phyloP scores from a whole-genome alignment of 2,797 vertebrate species.

The Emys orbicularis region DNA sequence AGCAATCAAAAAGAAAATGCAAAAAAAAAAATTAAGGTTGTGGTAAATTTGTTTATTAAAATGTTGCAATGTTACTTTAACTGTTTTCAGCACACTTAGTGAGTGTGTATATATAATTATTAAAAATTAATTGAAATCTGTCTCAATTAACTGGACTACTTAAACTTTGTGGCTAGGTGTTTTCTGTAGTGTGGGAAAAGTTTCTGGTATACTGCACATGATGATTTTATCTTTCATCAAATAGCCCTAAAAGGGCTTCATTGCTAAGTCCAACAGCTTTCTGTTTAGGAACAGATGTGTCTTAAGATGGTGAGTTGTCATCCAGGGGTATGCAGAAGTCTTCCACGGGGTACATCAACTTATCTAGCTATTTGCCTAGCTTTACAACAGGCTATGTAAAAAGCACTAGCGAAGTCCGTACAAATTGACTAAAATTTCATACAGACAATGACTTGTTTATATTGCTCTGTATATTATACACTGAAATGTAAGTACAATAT shows the following conservation, averaged over 20 bases:
- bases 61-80: background rate
- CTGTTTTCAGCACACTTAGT: background rate
- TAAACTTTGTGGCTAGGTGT: background rate
- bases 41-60: background rate
- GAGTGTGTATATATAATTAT: background rate
- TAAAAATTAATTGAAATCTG: conserved; percentile 22
- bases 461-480: no score
- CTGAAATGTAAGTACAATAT: no score
- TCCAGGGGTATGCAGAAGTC: no score
- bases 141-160: conserved; percentile 35
- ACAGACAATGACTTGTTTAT: no score
- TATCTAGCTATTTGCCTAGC: no score
- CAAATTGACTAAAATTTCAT: no score
- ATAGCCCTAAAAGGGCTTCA: background rate
- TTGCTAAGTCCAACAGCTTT: background rate
- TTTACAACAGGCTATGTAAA: no score
- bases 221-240: background rate
- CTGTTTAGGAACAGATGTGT: background rate
- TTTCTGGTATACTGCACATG: background rate
- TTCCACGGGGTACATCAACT: no score
- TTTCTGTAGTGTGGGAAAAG: background rate
- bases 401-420: no score
- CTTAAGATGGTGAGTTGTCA: background rate
- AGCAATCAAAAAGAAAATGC: conserved; percentile 13
- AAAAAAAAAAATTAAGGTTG: background rate